Evolutionary conservation across 2,888 invertebrate species (phyloP), one percentile per base, ranked within the genome.

Genomic region (Rhingia campestris): DNA sequence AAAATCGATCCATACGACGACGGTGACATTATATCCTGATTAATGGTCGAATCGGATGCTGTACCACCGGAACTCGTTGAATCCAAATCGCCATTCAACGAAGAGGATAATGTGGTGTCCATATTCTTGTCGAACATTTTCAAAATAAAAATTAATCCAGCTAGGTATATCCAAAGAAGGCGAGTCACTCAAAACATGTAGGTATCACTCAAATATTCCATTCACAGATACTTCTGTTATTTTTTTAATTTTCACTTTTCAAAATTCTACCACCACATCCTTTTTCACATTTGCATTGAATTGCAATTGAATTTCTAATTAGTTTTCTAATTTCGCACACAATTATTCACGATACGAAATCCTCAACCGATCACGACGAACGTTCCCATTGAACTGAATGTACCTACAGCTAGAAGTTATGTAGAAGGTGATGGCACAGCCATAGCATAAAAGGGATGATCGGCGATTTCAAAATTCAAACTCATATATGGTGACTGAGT

Each of bases 51-150:
- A 86, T 91, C 91, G 32, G 91, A 91, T 39, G 89, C 90, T 41
- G 90, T 91, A 86, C 91, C 91, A 87, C 88, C 91, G 87, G 91
- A 91, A 86, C 91, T 91, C 33, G 91, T 91, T 3, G 91, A 91
- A 81, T 91, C 91, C 87, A 91, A 88, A 81, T 91, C 91, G 63
- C 91, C 91, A 74, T 88, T 88, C 22, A 90, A 88, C 53, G 90
- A 89, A 69, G 90, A 89, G 63, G 91, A 88, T 84, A 90, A 87
- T 33, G 89, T 88, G 54, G 87, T 88, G 87, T 91, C 90, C 90
- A 91, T 91, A 86, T 88, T 90, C 77, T 89, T 91, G 30, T 89
- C 90, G 86, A 89, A 90, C 90, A 90, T 90, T 88, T 82, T 64
- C 47, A 77, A 54, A 59, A 53, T 37, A 32, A n/a, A 7, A 30